phyloP scores from a whole-genome alignment of 2,797 vertebrate genomes.

The Trachurus trachurus region DNA sequence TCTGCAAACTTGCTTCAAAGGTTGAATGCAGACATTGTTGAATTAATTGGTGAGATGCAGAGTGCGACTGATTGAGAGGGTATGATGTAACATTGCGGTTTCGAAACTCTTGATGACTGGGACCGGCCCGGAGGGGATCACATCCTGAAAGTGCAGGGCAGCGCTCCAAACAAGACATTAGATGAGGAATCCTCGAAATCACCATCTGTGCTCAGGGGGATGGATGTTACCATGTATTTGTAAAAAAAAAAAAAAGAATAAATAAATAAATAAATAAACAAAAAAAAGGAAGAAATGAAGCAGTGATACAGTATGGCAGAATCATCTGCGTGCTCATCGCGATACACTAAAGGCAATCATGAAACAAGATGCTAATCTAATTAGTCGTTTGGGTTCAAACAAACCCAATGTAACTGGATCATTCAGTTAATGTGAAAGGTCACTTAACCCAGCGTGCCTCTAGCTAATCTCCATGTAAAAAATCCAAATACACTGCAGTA shows the following conservation, averaged over 20 bases:
- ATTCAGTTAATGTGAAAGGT: conserved; percentile 86
- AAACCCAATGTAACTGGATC: conserved; percentile 84
- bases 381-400: conserved; percentile 84
- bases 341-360: conserved; percentile 77
- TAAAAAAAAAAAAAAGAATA: conserved; percentile 25
- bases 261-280: background rate
- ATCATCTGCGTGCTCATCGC: conserved; percentile 58
- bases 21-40: conserved; percentile 58
- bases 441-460: conserved; percentile 83
- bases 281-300: conserved; percentile 38
- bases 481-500: conserved; percentile 67
- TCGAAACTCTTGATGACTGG: conserved; percentile 69
- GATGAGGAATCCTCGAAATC: conserved; percentile 76
- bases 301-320: conserved; percentile 45
- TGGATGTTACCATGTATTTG: conserved; percentile 66
- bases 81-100: conserved; percentile 67
- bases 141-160: conserved; percentile 69
- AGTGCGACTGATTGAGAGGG: conserved; percentile 66
- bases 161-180: conserved; percentile 70
- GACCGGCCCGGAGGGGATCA: conserved; percentile 61
- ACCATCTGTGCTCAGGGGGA: conserved; percentile 66
- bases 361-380: conserved; percentile 82
- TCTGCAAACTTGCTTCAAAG: conserved; percentile 62
- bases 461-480: conserved; percentile 71
- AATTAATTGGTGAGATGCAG: conserved; percentile 62